A percentile compares a stretch with the other conserved stretches of the same genome.
phyloP scores from a whole-genome alignment of 1,140 invertebrate genomes.

The Manduca sexta region DNA sequence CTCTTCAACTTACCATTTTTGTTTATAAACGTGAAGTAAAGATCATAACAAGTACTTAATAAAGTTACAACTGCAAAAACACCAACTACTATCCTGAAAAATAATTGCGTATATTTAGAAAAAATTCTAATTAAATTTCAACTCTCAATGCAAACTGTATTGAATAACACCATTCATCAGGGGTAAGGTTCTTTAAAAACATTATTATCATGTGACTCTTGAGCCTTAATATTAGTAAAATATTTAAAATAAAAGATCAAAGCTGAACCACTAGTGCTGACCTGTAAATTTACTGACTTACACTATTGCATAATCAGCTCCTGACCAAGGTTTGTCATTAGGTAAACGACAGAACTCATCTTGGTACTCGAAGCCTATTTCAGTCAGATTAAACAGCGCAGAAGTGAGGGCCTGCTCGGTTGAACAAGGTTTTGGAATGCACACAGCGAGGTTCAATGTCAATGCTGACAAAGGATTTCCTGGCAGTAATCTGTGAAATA shows the following conservation, averaged over 20 bases:
- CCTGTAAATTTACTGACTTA: no score
- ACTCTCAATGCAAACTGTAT: no score
- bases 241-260: no score
- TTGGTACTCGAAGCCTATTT: not conserved
- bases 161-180: no score
- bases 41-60: constrained; percentile 1
- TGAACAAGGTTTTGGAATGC: constrained; percentile 13
- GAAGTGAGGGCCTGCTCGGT: constrained; percentile 2
- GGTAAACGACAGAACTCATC: constrained; percentile 15
- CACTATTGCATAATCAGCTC: constrained; percentile 10
- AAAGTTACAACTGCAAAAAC: not conserved
- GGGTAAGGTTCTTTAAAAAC: no score
- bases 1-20: not conserved
- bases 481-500: not conserved
- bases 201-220: no score
- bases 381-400: constrained; percentile 4
- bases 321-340: constrained; percentile 8
- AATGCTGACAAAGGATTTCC: not conserved
- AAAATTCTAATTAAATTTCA: no score
- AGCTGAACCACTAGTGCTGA: no score
- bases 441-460: constrained; percentile 2
- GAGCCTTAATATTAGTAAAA: no score
- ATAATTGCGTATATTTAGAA: no score
- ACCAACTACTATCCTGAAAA: not conserved
- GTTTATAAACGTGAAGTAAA: not conserved